These are phyloP conservation scores for Aphaenogaster rudis DNA, from an alignment of 1,140 invertebrate genomes.

Conservation along the genomic window DNA sequence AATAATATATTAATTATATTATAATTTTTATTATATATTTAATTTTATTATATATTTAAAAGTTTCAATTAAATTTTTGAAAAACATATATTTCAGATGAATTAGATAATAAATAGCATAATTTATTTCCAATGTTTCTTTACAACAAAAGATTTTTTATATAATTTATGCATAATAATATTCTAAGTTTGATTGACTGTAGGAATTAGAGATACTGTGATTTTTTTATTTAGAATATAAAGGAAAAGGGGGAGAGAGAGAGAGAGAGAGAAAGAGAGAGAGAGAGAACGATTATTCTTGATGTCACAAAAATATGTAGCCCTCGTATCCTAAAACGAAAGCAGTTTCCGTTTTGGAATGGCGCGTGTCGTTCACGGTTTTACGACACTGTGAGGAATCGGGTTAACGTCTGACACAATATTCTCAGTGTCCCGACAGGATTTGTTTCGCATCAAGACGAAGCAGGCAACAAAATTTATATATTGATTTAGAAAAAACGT, in stretches of 20 bases:
- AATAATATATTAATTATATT: not conserved
- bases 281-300: conserved; percentile 3
- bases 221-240: not conserved
- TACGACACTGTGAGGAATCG: conserved; percentile 56
- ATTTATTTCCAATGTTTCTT: not conserved
- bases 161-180: not conserved
- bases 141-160: not conserved
- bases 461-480: conserved; percentile 41
- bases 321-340: conserved; percentile 49
- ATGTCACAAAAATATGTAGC: conserved; percentile 48
- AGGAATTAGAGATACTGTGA: not conserved
- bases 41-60: not conserved
- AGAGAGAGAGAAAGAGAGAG: not conserved
- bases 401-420: conserved; percentile 61
- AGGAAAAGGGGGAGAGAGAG: not conserved
- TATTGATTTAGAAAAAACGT: conserved; percentile 24
- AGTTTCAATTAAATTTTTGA: not conserved
- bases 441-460: conserved; percentile 44
- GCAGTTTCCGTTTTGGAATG: conserved; percentile 54
- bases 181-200: not conserved
- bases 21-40: not conserved
- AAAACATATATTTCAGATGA: not conserved
- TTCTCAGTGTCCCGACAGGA: conserved; percentile 37
- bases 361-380: conserved; percentile 55
- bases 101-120: not conserved